Base-by-base conservation (phyloP, 2,888 invertebrate species). In the Eilema depressum region DNA sequence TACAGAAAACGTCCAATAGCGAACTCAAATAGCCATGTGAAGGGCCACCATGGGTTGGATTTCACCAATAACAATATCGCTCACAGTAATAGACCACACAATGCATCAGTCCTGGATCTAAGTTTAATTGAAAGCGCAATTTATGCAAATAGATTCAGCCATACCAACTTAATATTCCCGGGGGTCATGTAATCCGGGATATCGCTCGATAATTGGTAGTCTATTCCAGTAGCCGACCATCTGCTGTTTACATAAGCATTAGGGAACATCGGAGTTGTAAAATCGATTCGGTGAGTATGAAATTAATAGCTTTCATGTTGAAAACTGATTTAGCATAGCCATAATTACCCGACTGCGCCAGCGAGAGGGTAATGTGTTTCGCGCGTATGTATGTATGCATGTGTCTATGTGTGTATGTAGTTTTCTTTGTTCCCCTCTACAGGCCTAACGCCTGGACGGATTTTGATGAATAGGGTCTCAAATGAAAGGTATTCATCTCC, bases 61-160 rank as follows among this genome's bases (percentile, higher is more conserved):
- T 33, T 33, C 33, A 33, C 10, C 33, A 33, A 8, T 33, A 33
- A 33, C 33, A 33, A 33, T 33, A 7, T 53, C 20, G 53, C 53
- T n/a, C n/a, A n/a, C 10, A 53, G n/a, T 28, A 53, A n/a, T n/a
- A 30, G 12, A n/a, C 41, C 53, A n/a, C 20, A 70, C 71, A 67
- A 69, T 80, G 81, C 81, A 83, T 70, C 78, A 74, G 73, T 60
- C 70, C 57, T 65, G 65, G 72, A 76, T 80, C 77, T 71, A 82
- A 83, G 78, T 84, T 81, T 81, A 85, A 85, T 86, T 82, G 83
- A 86, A 86, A 84, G 77, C 73, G 78, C 76, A 83, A 87, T 83
- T 83, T 84, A 86, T 87, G 85, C 86, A 87, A 87, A 88, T 83
- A 80, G 80, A 80, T 72, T 63, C 73, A 65, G 68, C 73, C 62